Evolutionary conservation across 2,113 vertebrate species (phyloP), one percentile per base, ranked within the genome.

Genomic region (Labeo catla): DNA sequence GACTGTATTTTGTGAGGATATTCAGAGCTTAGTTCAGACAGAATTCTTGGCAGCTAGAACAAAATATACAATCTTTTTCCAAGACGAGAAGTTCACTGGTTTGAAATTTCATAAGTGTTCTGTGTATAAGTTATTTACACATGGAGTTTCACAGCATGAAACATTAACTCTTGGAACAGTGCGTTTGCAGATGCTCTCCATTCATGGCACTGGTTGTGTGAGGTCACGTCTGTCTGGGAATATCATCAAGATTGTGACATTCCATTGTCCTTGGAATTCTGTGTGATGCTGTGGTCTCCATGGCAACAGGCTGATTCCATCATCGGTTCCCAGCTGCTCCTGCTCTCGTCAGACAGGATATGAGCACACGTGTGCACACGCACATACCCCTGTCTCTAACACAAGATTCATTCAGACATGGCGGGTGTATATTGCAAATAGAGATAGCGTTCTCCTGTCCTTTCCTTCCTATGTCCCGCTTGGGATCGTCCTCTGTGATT

Each of bases 251-350:
- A 81, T 50, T 52, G 50, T 78, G 74, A 88, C 87, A 86, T 84
- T 88, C 81, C 87, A 81, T 74, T 79, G 85, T 76, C 85, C 87
- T 86, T 88, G 85, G 76, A 84, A 86, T 86, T 81, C 81, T 84
- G 83, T 81, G 81, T 84, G 87, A 88, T 79, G 81, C 72, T 86
- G 85, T 88, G 81, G 87, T 88, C 85, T 86, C 87, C 74, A 88
- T 86, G 68, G 87, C 81, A 88, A 88, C 87, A 88, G 81, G 83
- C 81, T 34, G 85, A 88, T 88, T 84, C 87, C 81, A 88, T 88
- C 81, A 88, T 86, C 63, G 4, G 73, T 86, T 78, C 76, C 84
- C 79, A 86, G 74, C 84, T 86, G 85, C 85, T 88, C 57, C 68
- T 86, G 81, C 87, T 86, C 70, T 76, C 74, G 36, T 86, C 77